Conservation (phyloP, 1,140 invertebrate species). For the Atta texana region DNA sequence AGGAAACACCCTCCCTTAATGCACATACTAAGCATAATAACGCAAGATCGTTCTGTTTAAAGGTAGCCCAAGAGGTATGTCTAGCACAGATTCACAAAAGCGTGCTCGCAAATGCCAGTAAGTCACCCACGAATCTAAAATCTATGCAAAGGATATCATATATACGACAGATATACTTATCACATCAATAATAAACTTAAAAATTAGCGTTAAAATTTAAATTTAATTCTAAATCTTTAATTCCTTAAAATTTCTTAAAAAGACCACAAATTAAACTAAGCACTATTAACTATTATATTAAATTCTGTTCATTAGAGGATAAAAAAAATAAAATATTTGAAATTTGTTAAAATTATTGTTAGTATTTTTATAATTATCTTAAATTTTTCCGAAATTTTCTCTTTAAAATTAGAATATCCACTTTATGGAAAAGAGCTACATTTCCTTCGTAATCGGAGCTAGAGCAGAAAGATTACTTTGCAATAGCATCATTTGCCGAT, state of each 20-base stretch:
- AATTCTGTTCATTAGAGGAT: neutral
- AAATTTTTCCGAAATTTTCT: neutral
- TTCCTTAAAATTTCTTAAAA: neutral
- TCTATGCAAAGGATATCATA: conserved; percentile 51
- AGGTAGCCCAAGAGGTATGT: conserved; percentile 86
- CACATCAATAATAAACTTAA: neutral
- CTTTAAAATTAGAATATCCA: neutral
- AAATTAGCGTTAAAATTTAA: neutral
- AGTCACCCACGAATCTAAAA: conserved; percentile 80
- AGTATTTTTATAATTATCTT: neutral
- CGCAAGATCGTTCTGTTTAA: conserved; percentile 83
- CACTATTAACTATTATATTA: too few species aligned
- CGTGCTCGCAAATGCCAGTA: conserved; percentile 81
- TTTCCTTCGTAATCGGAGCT: neutral
- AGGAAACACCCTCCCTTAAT: neutral
- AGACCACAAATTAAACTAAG: neutral
- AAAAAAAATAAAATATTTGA: neutral
- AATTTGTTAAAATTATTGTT: neutral
- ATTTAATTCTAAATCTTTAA: neutral
- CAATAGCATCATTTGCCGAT: conserved; percentile 3
- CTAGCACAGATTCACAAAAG: conserved; percentile 84
- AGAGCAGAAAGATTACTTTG: conserved; percentile 20
- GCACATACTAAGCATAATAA: conserved; percentile 73
- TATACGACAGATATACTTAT: conserved; percentile 52
- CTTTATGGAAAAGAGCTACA: neutral